Base-by-base conservation (phyloP, 1,140 invertebrate species). In the Frieseomelitta varia region DNA sequence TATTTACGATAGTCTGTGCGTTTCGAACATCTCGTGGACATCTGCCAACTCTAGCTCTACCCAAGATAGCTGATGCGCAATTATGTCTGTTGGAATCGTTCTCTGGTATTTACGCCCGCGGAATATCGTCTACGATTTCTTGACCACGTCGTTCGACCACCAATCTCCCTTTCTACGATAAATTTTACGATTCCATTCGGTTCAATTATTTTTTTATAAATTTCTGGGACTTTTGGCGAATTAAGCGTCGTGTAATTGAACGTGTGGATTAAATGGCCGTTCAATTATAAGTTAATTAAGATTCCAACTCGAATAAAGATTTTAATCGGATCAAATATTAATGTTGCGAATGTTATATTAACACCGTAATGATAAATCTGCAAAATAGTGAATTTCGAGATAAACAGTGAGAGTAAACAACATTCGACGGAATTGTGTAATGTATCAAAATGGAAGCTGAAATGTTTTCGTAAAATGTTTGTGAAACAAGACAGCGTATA, bases 1-100 rank as follows among this genome's bases (percentile, higher is more conserved):
- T 78, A 83, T 56, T 69, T 78, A 39, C n/a, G 47, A 80, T 80
- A 12, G 79, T 14, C 14, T 2, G 14, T 74, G 27, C 27, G 30
- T 55, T 71, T 71, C 67, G 10, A 81, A 53, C 55, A 55, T 65
- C 14, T 58, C 63, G 74, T 83, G 81, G 74, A 68, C 81, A 77
- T 77, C 34, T 83, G 81, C 81, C 81, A 83, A 77, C 51, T 77
- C 21, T 47, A 47, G 81, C 2, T 30, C 15, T 68, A 58, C 74
- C 39, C 34, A 83, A 83, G 81, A 83, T 83, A 83, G 65, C 69
- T 8, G 61, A 69, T 77, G 63, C 53, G 34, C n/a, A 74, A 30
- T 74, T 63, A 74, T 30, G 79, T 58, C 8, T 24, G 27, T 74
- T 53, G 34, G 14, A 30, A 53, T 27, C 30, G 34, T 81, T 39